phyloP scores from a whole-genome alignment of 2,888 invertebrate genomes.

The Pachycephus smyrnensis region DNA sequence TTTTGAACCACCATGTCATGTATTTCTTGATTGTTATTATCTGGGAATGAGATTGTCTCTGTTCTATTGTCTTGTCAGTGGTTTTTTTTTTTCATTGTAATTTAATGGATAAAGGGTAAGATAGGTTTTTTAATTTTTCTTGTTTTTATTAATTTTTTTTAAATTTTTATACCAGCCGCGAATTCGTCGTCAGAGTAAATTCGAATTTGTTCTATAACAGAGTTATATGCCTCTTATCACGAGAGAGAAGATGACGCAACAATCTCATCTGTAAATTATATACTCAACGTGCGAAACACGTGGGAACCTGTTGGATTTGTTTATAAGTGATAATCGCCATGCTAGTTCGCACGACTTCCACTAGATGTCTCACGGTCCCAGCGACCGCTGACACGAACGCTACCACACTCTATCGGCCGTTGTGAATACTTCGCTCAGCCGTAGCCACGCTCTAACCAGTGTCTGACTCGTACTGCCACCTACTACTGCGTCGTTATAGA shows the following conservation, averaged over 20 bases:
- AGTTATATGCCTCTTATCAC: too few relatives aligned
- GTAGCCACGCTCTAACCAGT: slow-evolving; percentile 2
- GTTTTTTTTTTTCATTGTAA: too few relatives aligned
- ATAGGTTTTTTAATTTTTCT: too few relatives aligned
- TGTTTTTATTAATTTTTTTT: too few relatives aligned
- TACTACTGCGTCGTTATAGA: slow-evolving; percentile 45
- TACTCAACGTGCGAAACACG: slow-evolving; percentile 8
- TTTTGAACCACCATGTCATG: too few relatives aligned
- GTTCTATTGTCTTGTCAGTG: too few relatives aligned
- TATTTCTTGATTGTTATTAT: too few relatives aligned
- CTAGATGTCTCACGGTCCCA: slow-evolving; percentile 35
- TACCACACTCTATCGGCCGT: slow-evolving; percentile 9
- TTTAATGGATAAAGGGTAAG: too few relatives aligned
- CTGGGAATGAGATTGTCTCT: too few relatives aligned
- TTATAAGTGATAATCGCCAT: background rate
- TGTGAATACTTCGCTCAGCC: background rate
- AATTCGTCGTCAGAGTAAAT: too few relatives aligned
- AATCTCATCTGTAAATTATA: slow-evolving; percentile 24
- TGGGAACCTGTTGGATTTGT: slow-evolving; percentile 23
- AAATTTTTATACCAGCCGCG: too few relatives aligned
- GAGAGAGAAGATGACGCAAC: slow-evolving; percentile 21
- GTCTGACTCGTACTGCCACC: slow-evolving; percentile 60
- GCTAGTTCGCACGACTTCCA: slow-evolving; percentile 24
- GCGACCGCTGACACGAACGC: slow-evolving; percentile 2
- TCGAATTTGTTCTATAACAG: too few relatives aligned